Evolutionary conservation across 2,888 invertebrate species (phyloP), one percentile per base, ranked within the genome.

Genomic region (Meiosimyza decipiens): DNA sequence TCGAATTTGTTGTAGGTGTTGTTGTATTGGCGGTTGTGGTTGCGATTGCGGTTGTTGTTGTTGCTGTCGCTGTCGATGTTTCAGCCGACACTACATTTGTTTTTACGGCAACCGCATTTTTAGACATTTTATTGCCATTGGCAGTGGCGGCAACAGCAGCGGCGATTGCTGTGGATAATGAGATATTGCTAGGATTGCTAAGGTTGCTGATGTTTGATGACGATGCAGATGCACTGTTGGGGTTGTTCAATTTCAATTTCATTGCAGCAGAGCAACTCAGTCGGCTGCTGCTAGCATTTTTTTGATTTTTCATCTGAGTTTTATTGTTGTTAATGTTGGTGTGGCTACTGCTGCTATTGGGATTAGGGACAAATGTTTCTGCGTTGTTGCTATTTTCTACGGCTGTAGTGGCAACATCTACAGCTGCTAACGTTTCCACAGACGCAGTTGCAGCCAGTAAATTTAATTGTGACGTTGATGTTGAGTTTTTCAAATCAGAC

Each of bases 41-140:
- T 70, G 73, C 75, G 62, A 77, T 76, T 67, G 66, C 65, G 62
- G 16, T 73, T 49, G 75, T n/a, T 11, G 69, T 71, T 72, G 73
- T 62, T 69, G 75, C 65, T 73, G 74, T 71, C 33, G 75, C 65
- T 73, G 74, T 71, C 33, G 50, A 22, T 50, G 71, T 71, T 65
- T 75, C 75, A 67, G 75, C 77, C 16, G 75, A 47, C 51, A 76
- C 75, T 66, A 73, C 64, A 70, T 18, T 73, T 22, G 75, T 40
- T 7, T 40, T 40, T 40, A 73, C 71, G 71, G 77, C 78, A 76
- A 79, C 77, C 79, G 79, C 76, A 72, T 78, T 81, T 81, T 81
- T 85, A 71, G 82, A 80, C 84, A 83, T 85, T 82, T 83, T 84
- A 77, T 77, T 80, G 76, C 77, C 79, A 77, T 79, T 80, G 79